Evolutionary conservation across 2,113 vertebrate species (phyloP), one percentile per base, ranked within the genome.

Genomic region (Engystomops pustulosus): DNA sequence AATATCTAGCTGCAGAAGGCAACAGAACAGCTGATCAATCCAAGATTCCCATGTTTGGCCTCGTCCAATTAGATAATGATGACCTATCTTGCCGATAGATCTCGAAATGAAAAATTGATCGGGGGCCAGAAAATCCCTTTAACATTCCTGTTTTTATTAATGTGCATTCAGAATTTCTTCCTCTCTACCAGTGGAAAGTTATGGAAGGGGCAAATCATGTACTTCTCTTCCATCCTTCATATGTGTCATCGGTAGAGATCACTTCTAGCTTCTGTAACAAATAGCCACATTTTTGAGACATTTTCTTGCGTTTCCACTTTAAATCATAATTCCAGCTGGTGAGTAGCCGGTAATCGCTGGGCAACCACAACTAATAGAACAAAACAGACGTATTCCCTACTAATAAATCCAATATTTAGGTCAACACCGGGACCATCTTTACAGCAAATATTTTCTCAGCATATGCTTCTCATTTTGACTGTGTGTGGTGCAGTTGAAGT

Each of bases 351-450:
- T 65, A 83, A 83, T 84, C 45, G 27, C 71, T 53, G 81, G 18
- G 70, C 58, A 75, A 75, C 81, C 81, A 65, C 20, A 23, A 62
- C 70, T 36, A 76, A 68, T 53, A 67, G 23, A 84, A 38, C 44
- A 84, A 68, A 84, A 77, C 81, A 84, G 81, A 77, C 60, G 68
- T 77, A 67, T 84, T 75, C 58, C 41, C 18, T 36, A 77, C 81
- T 84, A 75, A 83, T 83, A 83, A 83, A 83, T 83, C 81, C 72
- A 84, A 84, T 77, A 84, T 68, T 84, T 84, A 67, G 71, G 81
- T 84, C 81, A 77, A 71, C 58, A 76, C 58, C 8, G 49, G 47
- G 58, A 84, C 81, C 55, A 84, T 84, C 81, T 84, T 76, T 76
- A 75, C 70, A 67, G 41, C 81, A 84, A 84, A 77, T 84, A 84